Percentiles rank a stretch among this genome's conserved stretches.
Conservation (phyloP, 2,888 invertebrate genomes). For the Cheilosia soror region DNA sequence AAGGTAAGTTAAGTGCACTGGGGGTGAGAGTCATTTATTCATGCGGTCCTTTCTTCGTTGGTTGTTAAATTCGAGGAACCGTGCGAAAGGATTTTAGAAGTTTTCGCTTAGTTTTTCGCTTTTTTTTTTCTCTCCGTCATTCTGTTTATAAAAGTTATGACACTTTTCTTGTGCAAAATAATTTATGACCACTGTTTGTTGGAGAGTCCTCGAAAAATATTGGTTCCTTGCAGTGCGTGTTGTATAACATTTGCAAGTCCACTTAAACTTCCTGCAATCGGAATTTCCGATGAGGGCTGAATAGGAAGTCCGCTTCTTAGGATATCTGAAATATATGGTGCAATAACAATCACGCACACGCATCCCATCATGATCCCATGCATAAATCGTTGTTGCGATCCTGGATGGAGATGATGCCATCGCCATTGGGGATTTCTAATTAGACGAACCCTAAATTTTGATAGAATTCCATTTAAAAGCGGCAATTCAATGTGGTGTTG, state of each 20-base stretch:
- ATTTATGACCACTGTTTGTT: conserved; percentile 62
- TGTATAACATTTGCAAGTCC: conserved; percentile 1
- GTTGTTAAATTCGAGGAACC: conserved; percentile 30
- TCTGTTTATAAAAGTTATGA: conserved; percentile 71
- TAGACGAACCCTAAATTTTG: conserved; percentile 71
- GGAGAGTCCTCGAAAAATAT: conserved; percentile 12
- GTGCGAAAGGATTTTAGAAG: conserved; percentile 69
- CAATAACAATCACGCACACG: conserved; percentile 41
- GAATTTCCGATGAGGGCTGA: conserved; percentile 63
- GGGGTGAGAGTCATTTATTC: conserved; percentile 74
- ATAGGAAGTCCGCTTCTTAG: conserved; percentile 36
- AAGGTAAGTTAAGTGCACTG: conserved; percentile 74
- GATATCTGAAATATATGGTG: neutral
- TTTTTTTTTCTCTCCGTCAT: neutral
- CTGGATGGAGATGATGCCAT: conserved; percentile 35
- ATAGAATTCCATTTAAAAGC: conserved; percentile 69
- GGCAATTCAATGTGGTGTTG: conserved; percentile 21
- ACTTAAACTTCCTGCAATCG: conserved; percentile 22
- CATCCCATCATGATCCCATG: conserved; percentile 1
- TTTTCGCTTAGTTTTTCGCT: conserved; percentile 12
- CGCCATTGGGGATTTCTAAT: conserved; percentile 67
- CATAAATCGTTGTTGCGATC: conserved; percentile 44
- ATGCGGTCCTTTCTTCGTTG: conserved; percentile 41
- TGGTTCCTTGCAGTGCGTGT: conserved; percentile 46
- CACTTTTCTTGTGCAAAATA: conserved; percentile 64